Evolutionary conservation across 2,113 vertebrate species (phyloP), one percentile per base, ranked within the genome.

Genomic region (Xenus cinereus): DNA sequence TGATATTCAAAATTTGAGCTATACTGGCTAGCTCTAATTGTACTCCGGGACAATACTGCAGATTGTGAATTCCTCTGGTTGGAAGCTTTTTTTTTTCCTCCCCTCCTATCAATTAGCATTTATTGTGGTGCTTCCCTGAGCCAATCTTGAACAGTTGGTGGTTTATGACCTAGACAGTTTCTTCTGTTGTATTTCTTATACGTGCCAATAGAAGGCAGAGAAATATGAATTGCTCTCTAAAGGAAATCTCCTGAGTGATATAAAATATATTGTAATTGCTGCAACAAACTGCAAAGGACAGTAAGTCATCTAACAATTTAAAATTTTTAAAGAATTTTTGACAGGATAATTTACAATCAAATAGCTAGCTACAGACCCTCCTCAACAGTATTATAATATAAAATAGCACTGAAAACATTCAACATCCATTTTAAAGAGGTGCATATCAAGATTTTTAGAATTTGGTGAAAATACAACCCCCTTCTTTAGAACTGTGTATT

Each of bases 161-260:
- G 63, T 96, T 97, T 92, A 97, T 32, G 59, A 84, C 79, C 75
- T 56, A 83, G 72, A 22, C 23, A 88, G 63, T 90, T 95, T 95
- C 82, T 84, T 90, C 78, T 90, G n/a, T 45, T 90, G 22, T 57
- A 41, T 91, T 93, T 94, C 91, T 94, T 93, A 73, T 21, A 56
- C 1, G 1, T 37, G 13, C 46, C 81, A 88, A 60, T 71, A 68
- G n/a, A 89, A 96, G 72, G 37, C 26, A 92, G 15, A 94, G 54
- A 92, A 94, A 92, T 80, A 87, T 8, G 12, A 94, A 72, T 64
- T 63, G 12, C 16, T 77, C 41, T 76, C 50, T 85, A 86, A 83
- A 85, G 59, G 23, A 86, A 90, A 67, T 71, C 75, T 84, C 88
- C 23, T 12, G 67, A 92, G 78, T 67, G 7, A 77, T 50, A 77